phyloP scores from a whole-genome alignment of 2,113 vertebrate species.

The Willisornis vidua region DNA sequence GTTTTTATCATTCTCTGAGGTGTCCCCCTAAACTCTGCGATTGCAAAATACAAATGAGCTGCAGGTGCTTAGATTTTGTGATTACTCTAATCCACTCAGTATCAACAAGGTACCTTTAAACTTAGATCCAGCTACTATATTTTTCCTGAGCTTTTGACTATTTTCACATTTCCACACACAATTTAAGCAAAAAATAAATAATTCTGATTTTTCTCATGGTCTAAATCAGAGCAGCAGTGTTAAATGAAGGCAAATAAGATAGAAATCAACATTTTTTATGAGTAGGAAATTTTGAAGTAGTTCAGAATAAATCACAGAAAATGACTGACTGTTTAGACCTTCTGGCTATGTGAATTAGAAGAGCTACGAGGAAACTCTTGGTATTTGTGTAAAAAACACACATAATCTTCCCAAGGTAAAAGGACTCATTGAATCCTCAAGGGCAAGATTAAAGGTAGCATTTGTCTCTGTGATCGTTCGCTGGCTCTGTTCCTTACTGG shows the following conservation, averaged over 20 bases:
- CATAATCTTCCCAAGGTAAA: constrained; percentile 32
- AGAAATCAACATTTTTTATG: neutral
- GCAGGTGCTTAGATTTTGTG: neutral
- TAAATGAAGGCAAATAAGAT: neutral
- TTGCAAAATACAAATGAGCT: neutral
- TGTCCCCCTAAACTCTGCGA: neutral
- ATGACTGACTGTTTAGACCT: neutral
- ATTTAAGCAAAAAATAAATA: neutral
- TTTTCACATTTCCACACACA: neutral
- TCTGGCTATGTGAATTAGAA: neutral
- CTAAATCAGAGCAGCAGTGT: neutral
- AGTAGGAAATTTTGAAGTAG: neutral
- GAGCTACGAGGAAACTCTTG: neutral
- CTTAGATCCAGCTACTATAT: neutral
- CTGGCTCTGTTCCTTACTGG: constrained; percentile 24
- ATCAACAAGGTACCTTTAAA: neutral
- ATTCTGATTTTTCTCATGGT: neutral
- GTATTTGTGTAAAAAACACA: constrained; percentile 3
- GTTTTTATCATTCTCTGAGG: neutral
- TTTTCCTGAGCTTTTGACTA: neutral
- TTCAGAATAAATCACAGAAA: neutral
- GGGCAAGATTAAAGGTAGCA: constrained; percentile 18
- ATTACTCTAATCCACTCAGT: neutral
- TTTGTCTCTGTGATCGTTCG: neutral
- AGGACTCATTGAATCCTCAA: neutral